A percentile compares a stretch with the other conserved stretches of the same genome.
Evolutionary conservation across 2,113 vertebrate species (phyloP).

Genomic region (Corvus moneduloides): DNA sequence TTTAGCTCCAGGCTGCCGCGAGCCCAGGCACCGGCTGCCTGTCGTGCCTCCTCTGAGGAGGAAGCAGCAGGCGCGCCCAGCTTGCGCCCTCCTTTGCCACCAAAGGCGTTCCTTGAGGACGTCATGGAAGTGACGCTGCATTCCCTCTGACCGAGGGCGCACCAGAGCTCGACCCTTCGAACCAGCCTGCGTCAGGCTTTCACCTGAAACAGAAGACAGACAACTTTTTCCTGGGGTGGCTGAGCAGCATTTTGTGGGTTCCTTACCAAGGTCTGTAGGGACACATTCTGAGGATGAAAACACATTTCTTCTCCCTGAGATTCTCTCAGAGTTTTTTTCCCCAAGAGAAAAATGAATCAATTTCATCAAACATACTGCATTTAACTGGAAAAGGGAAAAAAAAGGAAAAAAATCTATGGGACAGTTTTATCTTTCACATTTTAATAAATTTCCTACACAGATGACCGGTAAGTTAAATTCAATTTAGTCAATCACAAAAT

Average conservation of each 20-base stretch:
- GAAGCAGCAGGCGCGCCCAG: too few relatives aligned
- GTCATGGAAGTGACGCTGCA: too few relatives aligned
- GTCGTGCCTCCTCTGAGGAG: too few relatives aligned
- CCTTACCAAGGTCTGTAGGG: background rate
- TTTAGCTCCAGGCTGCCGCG: too few relatives aligned
- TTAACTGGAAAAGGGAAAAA: background rate
- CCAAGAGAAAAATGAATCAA: background rate
- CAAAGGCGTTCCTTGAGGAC: too few relatives aligned
- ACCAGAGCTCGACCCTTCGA: too few relatives aligned
- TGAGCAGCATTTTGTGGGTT: fast-evolving
- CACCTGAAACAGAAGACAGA: background rate
- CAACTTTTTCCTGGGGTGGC: background rate
- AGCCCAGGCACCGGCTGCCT: too few relatives aligned
- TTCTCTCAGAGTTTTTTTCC: background rate
- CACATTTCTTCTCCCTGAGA: background rate
- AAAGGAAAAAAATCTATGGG: background rate
- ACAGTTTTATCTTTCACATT: background rate
- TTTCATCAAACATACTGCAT: background rate
- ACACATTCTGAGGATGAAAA: background rate
- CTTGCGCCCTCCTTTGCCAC: too few relatives aligned
- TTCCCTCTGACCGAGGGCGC: too few relatives aligned
- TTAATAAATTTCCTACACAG: background rate
- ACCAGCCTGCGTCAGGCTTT: background rate
- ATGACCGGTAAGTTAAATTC: background rate
- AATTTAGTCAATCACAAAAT: background rate